Evolutionary conservation across 2,797 vertebrate species (phyloP).

Genomic region (Sebastiscus tertius): DNA sequence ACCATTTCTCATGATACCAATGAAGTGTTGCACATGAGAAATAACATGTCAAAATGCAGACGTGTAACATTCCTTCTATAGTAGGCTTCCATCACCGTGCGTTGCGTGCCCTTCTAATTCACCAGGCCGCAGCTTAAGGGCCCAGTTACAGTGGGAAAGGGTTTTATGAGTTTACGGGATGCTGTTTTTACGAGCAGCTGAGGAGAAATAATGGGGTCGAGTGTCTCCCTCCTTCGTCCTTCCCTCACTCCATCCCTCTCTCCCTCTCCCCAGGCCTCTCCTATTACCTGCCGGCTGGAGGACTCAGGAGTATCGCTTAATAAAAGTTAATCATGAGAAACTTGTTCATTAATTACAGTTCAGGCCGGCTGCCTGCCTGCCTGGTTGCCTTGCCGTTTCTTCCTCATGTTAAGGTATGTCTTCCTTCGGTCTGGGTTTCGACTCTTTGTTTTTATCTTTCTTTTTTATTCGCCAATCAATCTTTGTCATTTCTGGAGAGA

Average conservation of each 20-base stretch:
- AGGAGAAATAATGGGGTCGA: slow-evolving; percentile 79
- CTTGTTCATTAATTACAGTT: slow-evolving; percentile 87
- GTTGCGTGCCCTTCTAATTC: slow-evolving; percentile 64
- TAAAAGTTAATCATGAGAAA: slow-evolving; percentile 88
- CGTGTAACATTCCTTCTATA: slow-evolving; percentile 37
- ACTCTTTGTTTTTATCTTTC: background rate
- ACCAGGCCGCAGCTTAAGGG: slow-evolving; percentile 67
- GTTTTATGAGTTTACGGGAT: slow-evolving; percentile 78
- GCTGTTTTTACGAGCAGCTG: slow-evolving; percentile 79
- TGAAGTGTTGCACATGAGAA: background rate
- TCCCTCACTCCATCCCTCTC: slow-evolving; percentile 67
- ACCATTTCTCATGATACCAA: background rate
- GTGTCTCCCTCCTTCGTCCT: slow-evolving; percentile 76
- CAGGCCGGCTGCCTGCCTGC: slow-evolving; percentile 63
- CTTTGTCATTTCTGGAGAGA: background rate
- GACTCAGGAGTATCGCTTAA: slow-evolving; percentile 84
- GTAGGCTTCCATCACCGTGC: slow-evolving; percentile 24
- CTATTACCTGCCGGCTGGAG: slow-evolving; percentile 81
- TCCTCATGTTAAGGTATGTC: slow-evolving; percentile 35
- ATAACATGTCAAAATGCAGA: slow-evolving; percentile 11
- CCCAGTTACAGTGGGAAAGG: slow-evolving; percentile 70
- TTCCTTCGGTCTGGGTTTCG: slow-evolving; percentile 14
- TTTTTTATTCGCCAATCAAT: background rate
- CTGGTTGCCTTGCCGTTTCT: slow-evolving; percentile 40
- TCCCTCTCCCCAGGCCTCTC: slow-evolving; percentile 69